phyloP scores from a whole-genome alignment of 2,797 vertebrate genomes.

The Erpetoichthys calabaricus region DNA sequence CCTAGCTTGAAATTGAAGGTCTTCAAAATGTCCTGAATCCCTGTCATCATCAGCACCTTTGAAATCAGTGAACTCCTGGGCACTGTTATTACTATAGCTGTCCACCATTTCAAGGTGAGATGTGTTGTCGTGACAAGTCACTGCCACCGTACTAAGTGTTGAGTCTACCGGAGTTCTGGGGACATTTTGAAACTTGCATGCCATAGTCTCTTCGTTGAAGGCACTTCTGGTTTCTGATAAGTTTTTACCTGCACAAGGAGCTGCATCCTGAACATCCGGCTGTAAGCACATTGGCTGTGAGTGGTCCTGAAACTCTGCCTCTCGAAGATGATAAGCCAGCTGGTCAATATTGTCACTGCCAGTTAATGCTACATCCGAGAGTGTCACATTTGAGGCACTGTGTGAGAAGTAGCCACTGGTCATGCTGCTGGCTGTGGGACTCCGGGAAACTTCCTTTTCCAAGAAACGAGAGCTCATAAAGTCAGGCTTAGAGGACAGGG shows the following conservation, averaged over 20 bases:
- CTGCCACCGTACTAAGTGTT: slow-evolving; percentile 23
- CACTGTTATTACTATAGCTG: slow-evolving; percentile 38
- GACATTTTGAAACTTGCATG: not conserved
- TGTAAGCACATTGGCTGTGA: slow-evolving; percentile 21
- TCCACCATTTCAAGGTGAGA: slow-evolving; percentile 23
- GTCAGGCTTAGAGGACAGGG: slow-evolving; percentile 50
- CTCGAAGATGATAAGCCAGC: slow-evolving; percentile 51
- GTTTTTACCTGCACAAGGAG: not conserved
- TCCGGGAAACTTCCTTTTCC: slow-evolving; percentile 73
- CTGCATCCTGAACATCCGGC: slow-evolving; percentile 5
- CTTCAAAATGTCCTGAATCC: slow-evolving; percentile 46
- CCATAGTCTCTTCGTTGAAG: slow-evolving; percentile 34
- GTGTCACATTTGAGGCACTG: slow-evolving; percentile 85
- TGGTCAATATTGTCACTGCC: slow-evolving; percentile 83
- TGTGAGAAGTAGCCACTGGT: slow-evolving; percentile 96
- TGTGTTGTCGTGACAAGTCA: slow-evolving; percentile 15
- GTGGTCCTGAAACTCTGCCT: slow-evolving; percentile 48
- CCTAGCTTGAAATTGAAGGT: slow-evolving; percentile 24
- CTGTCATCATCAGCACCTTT: slow-evolving; percentile 75
- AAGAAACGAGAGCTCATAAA: slow-evolving; percentile 37
- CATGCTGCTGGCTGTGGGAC: slow-evolving; percentile 88
- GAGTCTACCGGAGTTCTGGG: slow-evolving; percentile 20
- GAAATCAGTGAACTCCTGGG: slow-evolving; percentile 81
- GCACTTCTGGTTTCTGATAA: slow-evolving; percentile 39
- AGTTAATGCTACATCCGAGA: slow-evolving; percentile 78